Percentiles rank a stretch among this genome's conserved stretches.
Evolutionary conservation across 2,797 vertebrate species (phyloP).

Genomic region (Amblyopsis hoosieri): DNA sequence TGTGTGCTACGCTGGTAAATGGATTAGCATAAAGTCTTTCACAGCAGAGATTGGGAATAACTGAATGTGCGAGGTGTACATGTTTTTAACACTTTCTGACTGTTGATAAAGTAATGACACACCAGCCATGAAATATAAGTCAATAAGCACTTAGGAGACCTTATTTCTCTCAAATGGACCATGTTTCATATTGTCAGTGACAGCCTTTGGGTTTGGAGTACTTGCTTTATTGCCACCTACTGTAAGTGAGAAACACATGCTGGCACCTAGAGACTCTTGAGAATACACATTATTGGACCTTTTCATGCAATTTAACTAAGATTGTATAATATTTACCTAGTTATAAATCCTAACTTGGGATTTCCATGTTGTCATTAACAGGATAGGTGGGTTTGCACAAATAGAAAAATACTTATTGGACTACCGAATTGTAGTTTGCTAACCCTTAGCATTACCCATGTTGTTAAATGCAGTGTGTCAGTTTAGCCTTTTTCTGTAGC

Average conservation of each 20-base stretch:
- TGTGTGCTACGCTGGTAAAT: constrained; percentile 15
- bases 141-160: constrained; percentile 37
- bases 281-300: no score
- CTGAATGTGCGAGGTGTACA: constrained; percentile 51
- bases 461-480: no score
- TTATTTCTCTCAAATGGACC: constrained; percentile 25
- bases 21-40: constrained; percentile 27
- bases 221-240: background rate
- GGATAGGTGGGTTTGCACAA: no score
- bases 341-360: no score
- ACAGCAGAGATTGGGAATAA: constrained; percentile 38
- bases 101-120: constrained; percentile 33
- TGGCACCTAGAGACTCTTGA: no score
- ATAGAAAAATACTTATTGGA: no score
- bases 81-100: constrained; percentile 30
- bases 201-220: constrained; percentile 16
- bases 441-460: no score
- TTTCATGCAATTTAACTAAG: no score
- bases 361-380: no score
- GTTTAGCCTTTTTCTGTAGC: no score
- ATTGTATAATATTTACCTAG: no score
- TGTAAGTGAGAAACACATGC: background rate
- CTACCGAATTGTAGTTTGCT: no score
- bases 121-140: constrained; percentile 36
- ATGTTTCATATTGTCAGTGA: constrained; percentile 28